phyloP scores from a whole-genome alignment of 2,797 vertebrate species.

The Potorous gilbertii region DNA sequence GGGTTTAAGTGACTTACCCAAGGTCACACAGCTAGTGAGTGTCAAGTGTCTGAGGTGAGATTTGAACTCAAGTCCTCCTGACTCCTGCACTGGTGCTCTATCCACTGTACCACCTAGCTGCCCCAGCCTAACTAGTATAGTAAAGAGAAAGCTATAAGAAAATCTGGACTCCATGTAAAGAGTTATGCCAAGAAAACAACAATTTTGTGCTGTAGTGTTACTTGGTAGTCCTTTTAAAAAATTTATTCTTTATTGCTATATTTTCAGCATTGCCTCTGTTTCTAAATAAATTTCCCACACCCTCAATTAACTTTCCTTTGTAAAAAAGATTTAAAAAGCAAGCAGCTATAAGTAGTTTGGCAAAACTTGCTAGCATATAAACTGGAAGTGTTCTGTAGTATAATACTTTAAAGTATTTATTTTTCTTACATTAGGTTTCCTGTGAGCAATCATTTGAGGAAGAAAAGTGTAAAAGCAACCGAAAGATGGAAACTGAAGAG shows the following conservation, averaged over 20 bases:
- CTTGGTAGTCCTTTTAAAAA: background rate
- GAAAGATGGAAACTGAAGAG: conserved; percentile 80
- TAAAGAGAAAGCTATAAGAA: background rate
- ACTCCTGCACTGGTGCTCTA: too few species aligned
- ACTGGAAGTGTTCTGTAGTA: background rate
- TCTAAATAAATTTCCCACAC: background rate
- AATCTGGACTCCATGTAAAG: background rate
- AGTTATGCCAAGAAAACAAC: background rate
- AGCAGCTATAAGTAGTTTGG: background rate
- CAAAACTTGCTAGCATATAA: background rate
- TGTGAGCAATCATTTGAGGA: conserved; percentile 58
- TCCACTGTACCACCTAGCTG: too few species aligned
- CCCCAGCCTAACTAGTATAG: background rate
- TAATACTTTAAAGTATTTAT: background rate
- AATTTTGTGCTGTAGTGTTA: background rate
- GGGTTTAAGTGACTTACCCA: too few species aligned
- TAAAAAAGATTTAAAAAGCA: background rate
- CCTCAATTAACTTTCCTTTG: background rate
- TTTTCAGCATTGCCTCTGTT: background rate
- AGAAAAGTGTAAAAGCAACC: conserved; percentile 63
- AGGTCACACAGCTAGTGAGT: too few species aligned
- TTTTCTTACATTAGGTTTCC: conserved; percentile 78
- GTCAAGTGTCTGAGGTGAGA: too few species aligned
- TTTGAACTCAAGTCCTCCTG: too few species aligned
- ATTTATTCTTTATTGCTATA: background rate